A percentile compares a stretch with the other conserved stretches of the same genome.
Evolutionary conservation across 2,888 invertebrate species (phyloP).

Genomic region (Blera fallax): DNA sequence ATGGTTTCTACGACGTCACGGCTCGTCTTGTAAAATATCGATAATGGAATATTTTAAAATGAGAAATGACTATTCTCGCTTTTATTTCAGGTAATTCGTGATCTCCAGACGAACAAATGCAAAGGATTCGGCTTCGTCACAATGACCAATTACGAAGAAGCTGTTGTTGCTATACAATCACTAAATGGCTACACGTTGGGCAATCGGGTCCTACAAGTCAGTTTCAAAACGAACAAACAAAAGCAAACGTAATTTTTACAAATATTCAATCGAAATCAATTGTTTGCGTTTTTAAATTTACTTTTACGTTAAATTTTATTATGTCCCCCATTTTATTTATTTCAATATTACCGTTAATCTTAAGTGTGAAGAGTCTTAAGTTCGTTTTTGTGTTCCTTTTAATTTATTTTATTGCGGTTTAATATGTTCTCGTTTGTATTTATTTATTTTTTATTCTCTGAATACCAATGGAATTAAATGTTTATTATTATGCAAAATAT

Average conservation of each 20-base stretch:
- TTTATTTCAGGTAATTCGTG: conserved; percentile 89
- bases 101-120: conserved; percentile 97
- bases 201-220: conserved; percentile 97
- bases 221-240: conserved; percentile 97
- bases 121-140: conserved; percentile 99
- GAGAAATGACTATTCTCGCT: background rate
- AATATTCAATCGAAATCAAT: conserved; percentile 64
- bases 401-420: conserved; percentile 73
- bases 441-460: conserved; percentile 70
- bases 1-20: too few species aligned
- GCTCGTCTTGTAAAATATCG: too few species aligned
- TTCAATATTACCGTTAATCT: conserved; percentile 20
- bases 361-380: conserved; percentile 52
- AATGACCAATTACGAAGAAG: conserved; percentile 99
- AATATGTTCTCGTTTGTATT: conserved; percentile 63
- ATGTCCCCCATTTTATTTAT: conserved; percentile 39
- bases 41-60: background rate
- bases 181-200: conserved; percentile 97
- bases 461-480: conserved; percentile 47
- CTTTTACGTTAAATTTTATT: conserved; percentile 57
- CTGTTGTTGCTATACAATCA: conserved; percentile 96
- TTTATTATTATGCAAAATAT: conserved; percentile 32
- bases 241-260: conserved; percentile 83
- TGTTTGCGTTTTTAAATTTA: conserved; percentile 72
- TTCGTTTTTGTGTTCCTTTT: conserved; percentile 69